phyloP scores from a whole-genome alignment of 2,888 invertebrate genomes.

The Leptinotarsa haldemani region DNA sequence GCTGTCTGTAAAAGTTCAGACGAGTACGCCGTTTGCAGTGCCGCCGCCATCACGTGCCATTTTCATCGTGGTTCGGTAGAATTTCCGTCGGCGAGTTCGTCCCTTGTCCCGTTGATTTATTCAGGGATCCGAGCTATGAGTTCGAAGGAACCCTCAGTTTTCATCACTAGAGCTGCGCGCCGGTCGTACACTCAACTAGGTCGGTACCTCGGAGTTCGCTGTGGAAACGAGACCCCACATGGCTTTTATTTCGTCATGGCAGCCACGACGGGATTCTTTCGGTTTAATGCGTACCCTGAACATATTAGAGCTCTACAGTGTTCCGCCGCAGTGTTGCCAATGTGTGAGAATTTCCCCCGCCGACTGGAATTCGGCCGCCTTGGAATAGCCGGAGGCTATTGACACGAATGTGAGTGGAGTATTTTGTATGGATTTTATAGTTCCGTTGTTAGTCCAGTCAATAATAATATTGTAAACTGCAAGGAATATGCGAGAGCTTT shows the following conservation, averaged over 20 bases:
- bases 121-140: constrained; percentile 14
- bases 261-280: constrained; percentile 4
- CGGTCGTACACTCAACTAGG: constrained; percentile 16
- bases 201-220: constrained; percentile 18
- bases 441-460: neutral
- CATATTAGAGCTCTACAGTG: constrained; percentile 9
- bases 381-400: neutral
- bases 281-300: constrained; percentile 17
- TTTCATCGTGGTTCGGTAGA: constrained; percentile 13
- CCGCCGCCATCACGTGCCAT: constrained; percentile 18
- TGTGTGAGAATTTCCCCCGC: constrained; percentile 1
- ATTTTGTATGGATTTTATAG: constrained; percentile 8
- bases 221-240: constrained; percentile 11
- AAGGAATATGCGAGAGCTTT: too few species aligned
- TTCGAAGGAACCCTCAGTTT: constrained; percentile 18
- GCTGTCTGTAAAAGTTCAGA: constrained; percentile 6
- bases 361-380: neutral
- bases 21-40: constrained; percentile 14
- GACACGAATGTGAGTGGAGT: constrained; percentile 16
- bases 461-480: too few species aligned
- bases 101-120: constrained; percentile 21
- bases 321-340: constrained; percentile 13
- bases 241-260: constrained; percentile 8
- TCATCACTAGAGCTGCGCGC: constrained; percentile 13
- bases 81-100: constrained; percentile 16